Conservation (phyloP, 2,888 invertebrate genomes). For the Incurvaria masculella region DNA sequence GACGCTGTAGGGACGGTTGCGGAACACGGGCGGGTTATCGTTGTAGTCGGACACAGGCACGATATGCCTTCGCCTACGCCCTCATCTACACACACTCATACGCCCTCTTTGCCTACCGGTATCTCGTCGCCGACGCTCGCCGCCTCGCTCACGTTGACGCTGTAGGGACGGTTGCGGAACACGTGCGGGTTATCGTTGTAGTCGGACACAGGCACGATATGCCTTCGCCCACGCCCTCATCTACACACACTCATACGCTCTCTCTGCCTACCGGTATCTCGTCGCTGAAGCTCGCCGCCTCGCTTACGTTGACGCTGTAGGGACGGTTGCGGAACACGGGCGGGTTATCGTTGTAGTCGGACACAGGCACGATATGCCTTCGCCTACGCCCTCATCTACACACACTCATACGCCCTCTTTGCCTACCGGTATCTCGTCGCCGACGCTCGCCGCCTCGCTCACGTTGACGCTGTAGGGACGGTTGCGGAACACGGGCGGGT, state of each 20-base stretch:
- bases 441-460: constrained; percentile 65
- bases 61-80: constrained; percentile 63
- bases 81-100: constrained; percentile 53
- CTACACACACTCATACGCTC: too few species aligned
- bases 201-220: constrained; percentile 73
- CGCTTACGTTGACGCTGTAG: constrained; percentile 68
- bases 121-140: constrained; percentile 62
- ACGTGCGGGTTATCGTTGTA: constrained; percentile 78
- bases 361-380: constrained; percentile 69
- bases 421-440: constrained; percentile 58
- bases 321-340: constrained; percentile 73
- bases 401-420: too few species aligned
- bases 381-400: constrained; percentile 65
- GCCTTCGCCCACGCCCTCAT: too few species aligned
- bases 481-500: constrained; percentile 69
- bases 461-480: constrained; percentile 71
- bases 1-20: constrained; percentile 69
- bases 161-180: constrained; percentile 71
- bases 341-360: constrained; percentile 78
- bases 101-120: constrained; percentile 40
- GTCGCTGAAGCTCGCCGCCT: constrained; percentile 62
- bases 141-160: constrained; percentile 67
- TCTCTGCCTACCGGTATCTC: constrained; percentile 59
- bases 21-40: constrained; percentile 75
- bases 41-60: constrained; percentile 77